Conservation (phyloP, 2,888 invertebrate genomes). For the Toxonevra muliebris region DNA sequence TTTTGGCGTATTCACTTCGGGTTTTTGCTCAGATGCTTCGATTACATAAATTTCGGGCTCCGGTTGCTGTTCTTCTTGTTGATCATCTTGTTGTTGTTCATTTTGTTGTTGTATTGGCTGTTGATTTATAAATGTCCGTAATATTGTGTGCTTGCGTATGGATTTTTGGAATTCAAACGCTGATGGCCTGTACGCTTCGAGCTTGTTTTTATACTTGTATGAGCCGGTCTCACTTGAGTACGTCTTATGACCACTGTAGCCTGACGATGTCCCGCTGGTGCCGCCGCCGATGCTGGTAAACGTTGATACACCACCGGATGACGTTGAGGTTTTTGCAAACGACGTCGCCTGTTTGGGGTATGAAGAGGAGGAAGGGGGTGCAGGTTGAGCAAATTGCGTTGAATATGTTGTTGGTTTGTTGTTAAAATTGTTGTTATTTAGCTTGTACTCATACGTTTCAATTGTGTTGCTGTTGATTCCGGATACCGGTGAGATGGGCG, state of each 20-base stretch:
- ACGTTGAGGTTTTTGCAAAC: constrained; percentile 55
- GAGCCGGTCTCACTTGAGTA: constrained; percentile 48
- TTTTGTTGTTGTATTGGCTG: constrained; percentile 31
- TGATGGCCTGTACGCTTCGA: constrained; percentile 56
- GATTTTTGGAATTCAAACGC: constrained; percentile 55
- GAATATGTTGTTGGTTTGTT: constrained; percentile 44
- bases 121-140: constrained; percentile 52
- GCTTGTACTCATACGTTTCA: constrained; percentile 62
- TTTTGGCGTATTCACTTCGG: constrained; percentile 32
- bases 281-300: constrained; percentile 34
- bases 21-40: constrained; percentile 55
- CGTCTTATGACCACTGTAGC: constrained; percentile 51
- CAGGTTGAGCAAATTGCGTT: constrained; percentile 44
- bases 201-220: constrained; percentile 50
- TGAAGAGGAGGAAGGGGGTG: constrained; percentile 42
- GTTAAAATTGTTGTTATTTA: constrained; percentile 42
- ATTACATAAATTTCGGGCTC: constrained; percentile 44
- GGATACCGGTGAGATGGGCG: constrained; percentile 48
- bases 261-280: constrained; percentile 46
- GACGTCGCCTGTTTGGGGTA: constrained; percentile 66
- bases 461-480: constrained; percentile 67
- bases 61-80: constrained; percentile 50
- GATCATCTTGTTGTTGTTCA: constrained; percentile 57
- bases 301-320: constrained; percentile 21
- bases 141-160: constrained; percentile 55